Conservation (phyloP, 2,797 vertebrate genomes). For the Hoplostethus mediterraneus region DNA sequence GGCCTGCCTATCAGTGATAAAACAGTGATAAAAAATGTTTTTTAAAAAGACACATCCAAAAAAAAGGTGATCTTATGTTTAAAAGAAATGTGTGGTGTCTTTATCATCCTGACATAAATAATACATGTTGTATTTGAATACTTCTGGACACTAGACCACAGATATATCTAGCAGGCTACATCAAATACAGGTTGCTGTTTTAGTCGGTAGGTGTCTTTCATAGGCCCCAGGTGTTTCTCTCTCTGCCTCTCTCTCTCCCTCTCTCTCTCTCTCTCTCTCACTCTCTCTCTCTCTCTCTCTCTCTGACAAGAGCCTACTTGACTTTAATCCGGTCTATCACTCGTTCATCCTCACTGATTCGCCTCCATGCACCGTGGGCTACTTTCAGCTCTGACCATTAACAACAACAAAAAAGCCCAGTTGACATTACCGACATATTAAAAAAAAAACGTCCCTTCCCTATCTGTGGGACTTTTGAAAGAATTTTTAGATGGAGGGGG, state of each 20-base stretch:
- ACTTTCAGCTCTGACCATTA: conserved; percentile 53
- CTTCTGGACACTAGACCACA: conserved; percentile 64
- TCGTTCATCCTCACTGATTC: conserved; percentile 69
- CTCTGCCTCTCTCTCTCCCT: conserved; percentile 34
- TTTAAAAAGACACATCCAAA: conserved; percentile 7
- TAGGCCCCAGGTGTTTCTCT: neutral
- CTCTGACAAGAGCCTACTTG: conserved; percentile 49
- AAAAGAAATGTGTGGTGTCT: conserved; percentile 37
- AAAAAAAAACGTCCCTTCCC: neutral
- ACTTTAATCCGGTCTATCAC: conserved; percentile 71
- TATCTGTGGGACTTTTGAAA: conserved; percentile 47
- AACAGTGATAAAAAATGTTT: too few relatives aligned
- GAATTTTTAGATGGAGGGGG: conserved; percentile 47
- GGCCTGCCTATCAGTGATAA: conserved; percentile 18
- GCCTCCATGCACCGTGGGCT: conserved; percentile 71
- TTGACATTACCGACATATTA: conserved; percentile 48
- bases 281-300: conserved; percentile 29
- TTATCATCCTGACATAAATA: conserved; percentile 43
- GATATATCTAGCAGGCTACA: conserved; percentile 56
- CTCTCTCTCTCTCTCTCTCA: conserved; percentile 25
- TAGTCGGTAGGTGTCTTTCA: conserved; percentile 62
- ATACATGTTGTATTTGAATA: conserved; percentile 63
- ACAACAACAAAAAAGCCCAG: conserved; percentile 32
- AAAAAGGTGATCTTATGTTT: conserved; percentile 17
- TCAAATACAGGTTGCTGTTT: conserved; percentile 61